Conservation (phyloP, 2,797 vertebrate species). For the Pangasius sanitwongsei region DNA sequence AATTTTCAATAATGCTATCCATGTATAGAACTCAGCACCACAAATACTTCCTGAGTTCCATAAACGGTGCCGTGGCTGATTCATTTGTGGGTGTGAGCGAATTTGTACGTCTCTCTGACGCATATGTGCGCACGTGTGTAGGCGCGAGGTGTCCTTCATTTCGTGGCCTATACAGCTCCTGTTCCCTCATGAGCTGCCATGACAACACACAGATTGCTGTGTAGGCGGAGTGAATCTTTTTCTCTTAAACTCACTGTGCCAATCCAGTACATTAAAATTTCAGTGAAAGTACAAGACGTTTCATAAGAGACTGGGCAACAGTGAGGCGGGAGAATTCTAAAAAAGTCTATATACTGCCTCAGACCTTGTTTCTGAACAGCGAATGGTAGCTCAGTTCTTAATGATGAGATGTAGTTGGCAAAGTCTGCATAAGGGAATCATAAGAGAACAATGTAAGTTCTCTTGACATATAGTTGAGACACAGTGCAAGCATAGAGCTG, state of each 20-base stretch:
- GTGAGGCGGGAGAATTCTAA: neutral
- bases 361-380: neutral
- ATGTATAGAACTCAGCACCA: neutral
- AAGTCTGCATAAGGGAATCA: neutral
- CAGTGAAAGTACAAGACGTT: neutral
- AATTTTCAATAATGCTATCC: neutral
- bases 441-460: neutral
- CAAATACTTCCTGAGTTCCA: constrained; percentile 68
- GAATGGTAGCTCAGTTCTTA: neutral
- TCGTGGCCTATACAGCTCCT: constrained; percentile 61
- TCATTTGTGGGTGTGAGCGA: constrained; percentile 65
- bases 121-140: constrained; percentile 70
- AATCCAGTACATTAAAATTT: constrained; percentile 40
- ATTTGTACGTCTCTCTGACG: constrained; percentile 76
- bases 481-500: neutral
- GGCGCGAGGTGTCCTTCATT: constrained; percentile 70
- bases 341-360: neutral
- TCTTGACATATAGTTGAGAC: neutral
- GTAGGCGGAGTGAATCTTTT: constrained; percentile 71
- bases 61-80: constrained; percentile 74
- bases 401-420: neutral
- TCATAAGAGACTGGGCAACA: neutral
- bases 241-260: constrained; percentile 42
- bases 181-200: constrained; percentile 64
- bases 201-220: constrained; percentile 69